Base-by-base conservation (phyloP, 2,888 invertebrate species). In the Spodoptera littoralis region DNA sequence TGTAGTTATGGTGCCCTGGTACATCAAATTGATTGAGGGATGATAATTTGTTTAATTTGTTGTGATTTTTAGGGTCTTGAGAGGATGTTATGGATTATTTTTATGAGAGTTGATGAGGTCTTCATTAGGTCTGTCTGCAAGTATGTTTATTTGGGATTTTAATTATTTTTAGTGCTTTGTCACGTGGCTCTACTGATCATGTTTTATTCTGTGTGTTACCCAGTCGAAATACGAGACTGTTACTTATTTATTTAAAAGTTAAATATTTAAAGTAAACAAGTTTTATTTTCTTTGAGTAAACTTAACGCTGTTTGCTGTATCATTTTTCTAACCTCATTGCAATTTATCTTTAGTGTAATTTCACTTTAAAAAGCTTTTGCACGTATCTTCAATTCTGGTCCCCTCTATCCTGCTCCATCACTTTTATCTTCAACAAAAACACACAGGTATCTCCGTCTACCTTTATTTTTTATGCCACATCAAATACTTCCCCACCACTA, bases 11-110 rank as follows among this genome's bases (percentile, higher is more conserved):
- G 54, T 67, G 73, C 68, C 79, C 77, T 83, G 83, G 81, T 80
- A 81, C 82, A 77, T 84, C 69, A 74, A 77, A 82, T 83, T 79
- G 79, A 82, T 84, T 76, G 79, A 79, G 80, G 83, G 79, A 75
- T 81, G 83, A 80, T 86, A 84, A 87, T 86, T 87, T 83, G 81
- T 72, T 79, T 81, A 82, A 83, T 82, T 81, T 80, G 75, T 72
- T 54, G 60, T 75, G 69, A 76, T 76, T 81, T 81, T 76, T 63
- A 74, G 74, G 62, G 65, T 80, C 36, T 36, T 83, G 74, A 73
- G 74, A 82, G 83, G 85, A 86, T 86, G 83, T 81, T 69, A 82
- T 70, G 79, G 77, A 80, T 84, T 83, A 67, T 66, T 64, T 73
- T 70, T 70, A 67, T 64, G 36, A 52, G 22, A 8, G 6, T 27